Base-by-base conservation (phyloP, 2,113 vertebrate species). In the Chloebia gouldiae region DNA sequence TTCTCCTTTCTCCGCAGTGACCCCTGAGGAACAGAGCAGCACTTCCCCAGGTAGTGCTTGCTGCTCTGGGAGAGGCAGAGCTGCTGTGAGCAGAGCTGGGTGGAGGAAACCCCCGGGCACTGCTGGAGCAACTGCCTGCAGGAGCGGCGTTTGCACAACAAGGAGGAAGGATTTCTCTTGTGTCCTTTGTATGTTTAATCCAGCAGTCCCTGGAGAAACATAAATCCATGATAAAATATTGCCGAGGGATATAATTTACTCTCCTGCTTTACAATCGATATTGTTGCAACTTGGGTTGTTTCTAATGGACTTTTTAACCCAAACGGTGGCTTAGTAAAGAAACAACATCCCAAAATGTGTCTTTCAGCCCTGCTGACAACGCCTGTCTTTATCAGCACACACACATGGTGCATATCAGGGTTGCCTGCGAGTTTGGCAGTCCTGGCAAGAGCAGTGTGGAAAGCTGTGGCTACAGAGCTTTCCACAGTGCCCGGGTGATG, bases 91-190 rank as follows among this genome's bases (percentile, higher is more conserved):
- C 4, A 0, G 50, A 39, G 72, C 64, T 54, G 72, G n/a, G 27
- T 9, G 51, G 9, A 83, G 75, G 76, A 86, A 92, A 70, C 12
- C 51, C 64, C 28, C 10, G 1, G 40, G 40, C 3, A 4, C 49
- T 2, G 3, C 50, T 10, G 8, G 37, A 61, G 56, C 10, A 0
- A 17, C 35, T 7, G 21, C 54, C 39, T 4, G 0, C 1, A 0
- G 33, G 39, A 76, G 49, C 3, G 0, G 27, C 17, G 35, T 66
- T 77, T 61, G n/a, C 1, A 3, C 42, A 80, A 22, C 4, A 8
- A 37, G 9, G 39, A 77, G 49, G 39, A 81, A 78, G n/a, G 56
- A 30, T 71, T 81, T 40, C n/a, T 89, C 64, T 24, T 59, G 13
- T 33, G 66, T 75, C 60, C 56, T 85, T 39, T 35, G 17, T 64